Base-by-base conservation (phyloP, 2,888 invertebrate species). In the Parapristionchus giblindavisi region DNA sequence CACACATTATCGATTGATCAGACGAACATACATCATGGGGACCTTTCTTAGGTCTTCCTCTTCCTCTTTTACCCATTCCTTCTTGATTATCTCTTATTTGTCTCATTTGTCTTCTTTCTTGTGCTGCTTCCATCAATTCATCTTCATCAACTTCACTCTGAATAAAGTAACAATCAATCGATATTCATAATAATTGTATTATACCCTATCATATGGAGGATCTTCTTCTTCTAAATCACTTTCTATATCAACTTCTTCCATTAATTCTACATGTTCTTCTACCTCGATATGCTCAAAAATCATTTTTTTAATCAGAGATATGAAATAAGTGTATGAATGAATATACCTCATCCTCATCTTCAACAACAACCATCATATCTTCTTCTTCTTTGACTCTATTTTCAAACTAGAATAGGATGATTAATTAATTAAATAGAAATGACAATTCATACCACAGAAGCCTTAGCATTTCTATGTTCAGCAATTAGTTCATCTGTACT, bases 201-300 rank as follows among this genome's bases (percentile, higher is more conserved):
- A 4, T 38, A 70, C 70, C 27, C 54, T 38, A 24, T 70, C 54
- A n/a, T 38, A 70, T 11, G 43, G n/a, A 3, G 70, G 70, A 54
- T 70, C 70, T 36, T 78, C 78, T 24, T 72, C 74, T 32, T 78
- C 78, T 17, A 74, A n/a, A 63, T 78, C 78, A 66, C 66, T 66
- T 1, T 66, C 66, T 11, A 66, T 66, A 51, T 66, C 70, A 4
- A 51, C 14, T 8, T 34, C 66, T 5, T 51, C 66, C 21, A 66
- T 24, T 0, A 66, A 29, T 51, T 66, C 66, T n/a, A 32, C 65
- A 3, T 32, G 34, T 32, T 65, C 61, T n/a, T 63, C 63, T 27
- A 63, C 40, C n/a, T n/a, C n/a, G 8, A 63, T 17, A 27, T 63
- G 63, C 63, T 63, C 40, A 38, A 40, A 40, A 5, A 8, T 11